phyloP scores from a whole-genome alignment of 2,797 vertebrate species.

The Platalea minor region DNA sequence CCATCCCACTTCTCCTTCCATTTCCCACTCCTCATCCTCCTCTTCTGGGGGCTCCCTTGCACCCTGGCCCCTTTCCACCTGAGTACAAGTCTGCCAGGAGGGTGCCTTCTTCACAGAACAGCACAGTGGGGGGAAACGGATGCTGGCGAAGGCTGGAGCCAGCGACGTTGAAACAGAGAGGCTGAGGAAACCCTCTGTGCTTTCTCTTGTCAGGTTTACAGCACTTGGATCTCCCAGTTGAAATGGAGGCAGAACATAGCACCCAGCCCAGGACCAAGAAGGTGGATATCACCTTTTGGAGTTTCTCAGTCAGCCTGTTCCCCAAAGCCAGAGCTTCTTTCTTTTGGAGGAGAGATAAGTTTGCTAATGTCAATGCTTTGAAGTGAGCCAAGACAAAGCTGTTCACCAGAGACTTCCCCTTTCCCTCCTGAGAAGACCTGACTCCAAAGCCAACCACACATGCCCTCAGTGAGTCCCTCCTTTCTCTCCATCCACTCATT shows the following conservation, averaged over 20 bases:
- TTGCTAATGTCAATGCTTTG: neutral
- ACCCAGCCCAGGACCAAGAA: neutral
- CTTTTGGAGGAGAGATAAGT: neutral
- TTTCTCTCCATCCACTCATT: neutral
- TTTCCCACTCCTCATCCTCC: neutral
- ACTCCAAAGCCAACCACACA: neutral
- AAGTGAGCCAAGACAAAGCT: neutral
- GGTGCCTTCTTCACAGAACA: neutral
- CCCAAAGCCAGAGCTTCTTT: neutral
- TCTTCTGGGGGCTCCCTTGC: neutral
- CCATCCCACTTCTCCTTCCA: neutral
- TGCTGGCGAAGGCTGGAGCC: neutral
- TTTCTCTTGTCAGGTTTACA: neutral
- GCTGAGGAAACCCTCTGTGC: neutral
- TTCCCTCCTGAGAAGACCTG: neutral
- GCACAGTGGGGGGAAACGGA: fast-evolving
- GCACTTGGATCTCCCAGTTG: neutral
- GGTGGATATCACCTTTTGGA: neutral
- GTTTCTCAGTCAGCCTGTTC: neutral
- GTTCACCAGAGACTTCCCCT: neutral
- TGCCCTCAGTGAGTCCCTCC: neutral
- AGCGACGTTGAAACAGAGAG: neutral
- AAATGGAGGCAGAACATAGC: neutral
- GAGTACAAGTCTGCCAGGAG: neutral
- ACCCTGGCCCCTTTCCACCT: neutral